These are phyloP conservation scores for Platysternon megacephalum DNA, from an alignment of 2,113 vertebrate genomes.

Conservation along the genomic window DNA sequence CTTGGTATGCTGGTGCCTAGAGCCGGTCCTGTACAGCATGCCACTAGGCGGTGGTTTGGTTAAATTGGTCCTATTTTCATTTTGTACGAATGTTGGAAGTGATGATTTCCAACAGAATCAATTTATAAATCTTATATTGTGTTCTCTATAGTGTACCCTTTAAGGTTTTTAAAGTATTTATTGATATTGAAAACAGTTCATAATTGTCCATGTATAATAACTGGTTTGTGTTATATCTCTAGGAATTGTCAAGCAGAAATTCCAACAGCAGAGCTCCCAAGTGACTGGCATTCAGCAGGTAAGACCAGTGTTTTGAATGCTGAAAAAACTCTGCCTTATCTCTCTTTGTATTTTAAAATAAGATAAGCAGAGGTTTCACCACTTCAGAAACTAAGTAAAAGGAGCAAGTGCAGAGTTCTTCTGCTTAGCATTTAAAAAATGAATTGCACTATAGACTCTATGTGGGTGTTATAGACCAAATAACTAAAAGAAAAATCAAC, in stretches of 20 bases:
- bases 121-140: background rate
- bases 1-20: too few relatives aligned
- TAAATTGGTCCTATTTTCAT: background rate
- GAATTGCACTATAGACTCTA: background rate
- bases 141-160: background rate
- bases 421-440: background rate
- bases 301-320: background rate
- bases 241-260: constrained; percentile 56
- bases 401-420: background rate
- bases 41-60: background rate
- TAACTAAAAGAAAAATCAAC: background rate
- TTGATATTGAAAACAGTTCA: background rate
- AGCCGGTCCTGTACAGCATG: background rate
- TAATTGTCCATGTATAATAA: background rate
- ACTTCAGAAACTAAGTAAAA: background rate
- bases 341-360: background rate
- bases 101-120: background rate
- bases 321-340: background rate
- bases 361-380: background rate
- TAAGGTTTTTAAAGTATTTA: background rate
- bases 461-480: background rate
- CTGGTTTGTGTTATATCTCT: constrained; percentile 47
- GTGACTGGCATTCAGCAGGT: constrained; percentile 55
- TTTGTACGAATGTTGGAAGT: background rate
- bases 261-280: constrained; percentile 35